A percentile compares a stretch with the other conserved stretches of the same genome.
phyloP scores from a whole-genome alignment of 2,888 invertebrate species.

The Callyntrura guangdongensis region DNA sequence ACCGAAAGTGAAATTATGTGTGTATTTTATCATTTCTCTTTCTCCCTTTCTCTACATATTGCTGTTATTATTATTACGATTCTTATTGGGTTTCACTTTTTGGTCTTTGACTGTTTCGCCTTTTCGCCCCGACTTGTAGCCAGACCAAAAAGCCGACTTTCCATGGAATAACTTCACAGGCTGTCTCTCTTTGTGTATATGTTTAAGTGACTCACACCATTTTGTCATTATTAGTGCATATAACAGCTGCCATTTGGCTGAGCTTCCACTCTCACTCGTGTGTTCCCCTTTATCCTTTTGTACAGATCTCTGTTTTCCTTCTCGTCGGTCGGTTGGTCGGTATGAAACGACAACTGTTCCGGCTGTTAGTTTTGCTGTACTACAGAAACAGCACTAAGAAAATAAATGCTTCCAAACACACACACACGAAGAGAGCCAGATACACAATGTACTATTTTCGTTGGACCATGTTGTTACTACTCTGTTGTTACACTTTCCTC shows the following conservation, averaged over 20 bases:
- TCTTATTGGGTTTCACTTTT: slow-evolving; percentile 38
- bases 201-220: neutral
- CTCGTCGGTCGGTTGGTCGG: no score
- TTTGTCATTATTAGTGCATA: slow-evolving; percentile 45
- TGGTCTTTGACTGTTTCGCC: slow-evolving; percentile 5
- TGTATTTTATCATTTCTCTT: slow-evolving; percentile 54
- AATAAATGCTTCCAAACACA: neutral
- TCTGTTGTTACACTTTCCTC: slow-evolving; percentile 39
- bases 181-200: neutral
- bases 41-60: neutral
- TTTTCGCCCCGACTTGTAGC: no score
- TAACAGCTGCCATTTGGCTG: slow-evolving; percentile 62
- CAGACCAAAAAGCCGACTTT: no score
- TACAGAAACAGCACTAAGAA: neutral
- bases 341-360: slow-evolving; percentile 69
- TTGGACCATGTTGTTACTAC: slow-evolving; percentile 7
- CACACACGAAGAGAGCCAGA: neutral
- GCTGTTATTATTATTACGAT: slow-evolving; percentile 34
- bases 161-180: neutral
- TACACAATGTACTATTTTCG: neutral
- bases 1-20: slow-evolving; percentile 64
- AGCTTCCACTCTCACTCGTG: slow-evolving; percentile 29
- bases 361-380: slow-evolving; percentile 55
- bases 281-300: slow-evolving; percentile 47
- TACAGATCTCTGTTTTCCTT: neutral